A percentile compares a stretch with the other conserved stretches of the same genome.
Conservation (phyloP, 2,113 vertebrate species). For the Pomatorhinus ruficollis region DNA sequence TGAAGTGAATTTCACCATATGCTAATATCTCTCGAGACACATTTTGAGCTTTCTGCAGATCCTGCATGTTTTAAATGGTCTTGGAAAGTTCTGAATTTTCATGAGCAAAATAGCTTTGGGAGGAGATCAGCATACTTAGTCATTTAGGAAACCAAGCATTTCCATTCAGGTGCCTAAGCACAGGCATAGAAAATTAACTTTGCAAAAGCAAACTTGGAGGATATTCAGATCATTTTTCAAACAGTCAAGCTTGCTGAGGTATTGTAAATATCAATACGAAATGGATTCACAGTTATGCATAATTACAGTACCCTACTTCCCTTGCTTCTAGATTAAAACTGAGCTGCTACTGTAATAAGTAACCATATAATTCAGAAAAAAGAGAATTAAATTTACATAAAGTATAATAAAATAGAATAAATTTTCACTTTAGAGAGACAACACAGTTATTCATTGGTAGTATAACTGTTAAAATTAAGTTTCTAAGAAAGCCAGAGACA, state of each 20-base stretch:
- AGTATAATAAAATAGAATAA: constrained; percentile 22
- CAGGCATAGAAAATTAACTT: not conserved
- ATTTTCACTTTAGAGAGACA: constrained; percentile 26
- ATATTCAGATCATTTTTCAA: constrained; percentile 37
- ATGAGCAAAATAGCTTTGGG: not conserved
- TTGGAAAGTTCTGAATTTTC: constrained; percentile 2
- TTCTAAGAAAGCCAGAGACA: constrained; percentile 5
- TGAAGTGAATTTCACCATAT: constrained; percentile 41
- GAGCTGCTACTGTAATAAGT: constrained; percentile 28
- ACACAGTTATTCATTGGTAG: not conserved
- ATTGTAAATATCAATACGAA: constrained; percentile 8
- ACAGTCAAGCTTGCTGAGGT: not conserved
- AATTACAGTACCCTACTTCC: constrained; percentile 10
- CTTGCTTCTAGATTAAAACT: constrained; percentile 35
- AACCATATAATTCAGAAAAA: constrained; percentile 1
- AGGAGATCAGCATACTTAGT: not conserved
- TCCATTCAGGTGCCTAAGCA: not conserved
- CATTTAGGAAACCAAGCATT: not conserved
- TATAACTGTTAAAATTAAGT: constrained; percentile 36
- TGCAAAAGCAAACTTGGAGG: not conserved
- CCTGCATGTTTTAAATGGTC: not conserved
- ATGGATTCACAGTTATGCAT: not conserved
- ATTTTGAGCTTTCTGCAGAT: not conserved
- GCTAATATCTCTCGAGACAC: not conserved
- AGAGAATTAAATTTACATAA: constrained; percentile 11